phyloP scores from a whole-genome alignment of 1,140 invertebrate species.

The Branchinecta lynchi region DNA sequence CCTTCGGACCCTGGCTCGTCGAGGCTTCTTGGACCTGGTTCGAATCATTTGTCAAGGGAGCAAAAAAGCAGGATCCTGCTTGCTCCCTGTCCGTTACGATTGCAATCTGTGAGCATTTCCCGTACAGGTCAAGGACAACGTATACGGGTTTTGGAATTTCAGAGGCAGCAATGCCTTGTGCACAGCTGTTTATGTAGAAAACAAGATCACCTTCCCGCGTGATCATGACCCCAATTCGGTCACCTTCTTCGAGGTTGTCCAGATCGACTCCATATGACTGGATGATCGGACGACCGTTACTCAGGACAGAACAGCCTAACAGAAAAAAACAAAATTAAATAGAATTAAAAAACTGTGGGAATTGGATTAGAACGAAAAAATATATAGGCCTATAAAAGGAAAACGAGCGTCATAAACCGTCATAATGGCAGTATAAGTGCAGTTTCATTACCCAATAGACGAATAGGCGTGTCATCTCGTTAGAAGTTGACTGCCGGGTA shows the following conservation, averaged over 20 bases:
- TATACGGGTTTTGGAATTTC: constrained; percentile 58
- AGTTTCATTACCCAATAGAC: too few relatives aligned
- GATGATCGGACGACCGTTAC: constrained; percentile 58
- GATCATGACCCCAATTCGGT: constrained; percentile 63
- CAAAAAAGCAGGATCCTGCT: background rate
- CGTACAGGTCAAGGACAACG: constrained; percentile 79
- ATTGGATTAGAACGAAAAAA: background rate
- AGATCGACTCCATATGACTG: constrained; percentile 71
- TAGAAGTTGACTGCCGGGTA: too few relatives aligned
- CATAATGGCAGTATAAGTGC: too few relatives aligned
- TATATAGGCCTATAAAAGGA: background rate
- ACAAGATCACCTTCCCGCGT: constrained; percentile 63
- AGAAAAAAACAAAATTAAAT: constrained; percentile 43
- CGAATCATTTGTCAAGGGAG: background rate
- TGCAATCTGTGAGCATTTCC: constrained; percentile 75
- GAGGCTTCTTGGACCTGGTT: constrained; percentile 21
- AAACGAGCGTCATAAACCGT: background rate
- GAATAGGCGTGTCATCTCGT: too few relatives aligned
- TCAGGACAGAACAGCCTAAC: constrained; percentile 64
- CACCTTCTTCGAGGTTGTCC: constrained; percentile 65
- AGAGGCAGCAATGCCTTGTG: constrained; percentile 65
- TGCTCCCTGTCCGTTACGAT: constrained; percentile 23
- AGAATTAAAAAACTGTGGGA: constrained; percentile 10
- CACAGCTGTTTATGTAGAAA: constrained; percentile 75
- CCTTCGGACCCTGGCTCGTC: constrained; percentile 19